A percentile compares a stretch with the other conserved stretches of the same genome.
These are phyloP conservation scores for Eristalis intricaria DNA, from an alignment of 2,888 invertebrate species.

Conservation along the genomic window DNA sequence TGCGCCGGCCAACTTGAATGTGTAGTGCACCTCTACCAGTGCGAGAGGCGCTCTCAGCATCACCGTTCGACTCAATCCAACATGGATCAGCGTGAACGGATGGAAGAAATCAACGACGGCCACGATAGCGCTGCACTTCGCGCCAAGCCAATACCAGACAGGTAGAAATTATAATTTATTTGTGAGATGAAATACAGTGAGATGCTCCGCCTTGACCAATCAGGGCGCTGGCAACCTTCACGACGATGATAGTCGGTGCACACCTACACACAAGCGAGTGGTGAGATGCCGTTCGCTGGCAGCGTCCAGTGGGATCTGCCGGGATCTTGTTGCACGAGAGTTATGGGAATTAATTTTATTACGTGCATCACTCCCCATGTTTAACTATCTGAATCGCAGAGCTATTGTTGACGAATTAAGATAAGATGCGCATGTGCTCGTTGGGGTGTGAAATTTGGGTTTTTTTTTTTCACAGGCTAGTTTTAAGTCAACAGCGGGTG, in stretches of 20 bases:
- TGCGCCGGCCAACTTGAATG: constrained; percentile 19
- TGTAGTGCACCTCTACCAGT: constrained; percentile 28
- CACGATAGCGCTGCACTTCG: constrained; percentile 52
- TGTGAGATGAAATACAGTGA: constrained; percentile 65
- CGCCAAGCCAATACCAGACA: constrained; percentile 67
- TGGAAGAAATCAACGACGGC: constrained; percentile 59
- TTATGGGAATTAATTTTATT: constrained; percentile 57
- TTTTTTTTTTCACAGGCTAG: not conserved
- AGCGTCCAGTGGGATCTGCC: not conserved
- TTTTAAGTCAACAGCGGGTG: not conserved
- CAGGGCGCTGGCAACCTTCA: constrained; percentile 62
- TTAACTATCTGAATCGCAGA: constrained; percentile 40
- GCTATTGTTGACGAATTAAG: constrained; percentile 18
- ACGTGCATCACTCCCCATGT: constrained; percentile 51
- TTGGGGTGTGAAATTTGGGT: constrained; percentile 19
- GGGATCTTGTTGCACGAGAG: constrained; percentile 42
- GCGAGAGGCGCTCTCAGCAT: constrained; percentile 56
- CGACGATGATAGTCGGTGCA: constrained; percentile 54
- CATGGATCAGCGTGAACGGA: constrained; percentile 61
- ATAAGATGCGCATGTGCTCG: constrained; percentile 23
- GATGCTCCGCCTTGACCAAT: constrained; percentile 71
- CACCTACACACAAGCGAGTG: constrained; percentile 50
- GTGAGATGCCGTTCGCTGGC: constrained; percentile 13
- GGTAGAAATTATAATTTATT: constrained; percentile 72
- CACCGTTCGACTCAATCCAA: constrained; percentile 47